Evolutionary conservation across 2,797 vertebrate species (phyloP), one percentile per base, ranked within the genome.

Genomic region (Prunella strophiata): DNA sequence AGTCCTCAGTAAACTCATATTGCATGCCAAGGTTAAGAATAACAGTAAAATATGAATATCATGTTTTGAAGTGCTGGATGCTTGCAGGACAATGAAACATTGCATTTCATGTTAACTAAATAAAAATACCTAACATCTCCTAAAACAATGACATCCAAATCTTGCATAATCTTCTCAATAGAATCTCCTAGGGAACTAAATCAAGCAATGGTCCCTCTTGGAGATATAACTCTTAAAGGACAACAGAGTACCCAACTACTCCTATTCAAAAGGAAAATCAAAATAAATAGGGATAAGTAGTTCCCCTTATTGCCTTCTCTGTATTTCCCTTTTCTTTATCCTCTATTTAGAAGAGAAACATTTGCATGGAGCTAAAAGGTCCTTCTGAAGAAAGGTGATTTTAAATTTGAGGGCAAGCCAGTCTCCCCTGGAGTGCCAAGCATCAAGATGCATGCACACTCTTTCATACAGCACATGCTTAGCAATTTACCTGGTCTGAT

Each of bases 401-500:
- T 88, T 43, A 55, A 73, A 85, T 75, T 50, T 68, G 32, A 50
- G 45, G 20, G 59, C 25, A 75, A 61, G 26, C 7, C 45, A 50
- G 30, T 47, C 38, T 92, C 10, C 30, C 25, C 38, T 57, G 36
- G 12, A 54, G 9, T 70, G 19, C 47, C 57, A 27, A 40, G 17
- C 32, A 63, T 48, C 48, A 58, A 63, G 70, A 86, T 17, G 8
- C 75, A 85, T 19, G 11, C 47, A 71, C 13, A 47, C 14, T 16
- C 58, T 71, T 85, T 85, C 42, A 38, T 10, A 76, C 3, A 22
- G 3, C 27, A 85, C 11, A 21, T 4, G 26, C 29, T 47, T 34
- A 79, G 16, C 19, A 50, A 47, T 85, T 97, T 97, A 98, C 97
- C 97, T 98, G 97, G 30, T 95, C 79, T 61, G 65, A 58, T 10